Evolutionary conservation across 30 jellyfish, hydroid and myxozoan genomes (phyloP), one percentile per base, ranked within the genome.

Genomic region (Chrysaora quinquecirrha): DNA sequence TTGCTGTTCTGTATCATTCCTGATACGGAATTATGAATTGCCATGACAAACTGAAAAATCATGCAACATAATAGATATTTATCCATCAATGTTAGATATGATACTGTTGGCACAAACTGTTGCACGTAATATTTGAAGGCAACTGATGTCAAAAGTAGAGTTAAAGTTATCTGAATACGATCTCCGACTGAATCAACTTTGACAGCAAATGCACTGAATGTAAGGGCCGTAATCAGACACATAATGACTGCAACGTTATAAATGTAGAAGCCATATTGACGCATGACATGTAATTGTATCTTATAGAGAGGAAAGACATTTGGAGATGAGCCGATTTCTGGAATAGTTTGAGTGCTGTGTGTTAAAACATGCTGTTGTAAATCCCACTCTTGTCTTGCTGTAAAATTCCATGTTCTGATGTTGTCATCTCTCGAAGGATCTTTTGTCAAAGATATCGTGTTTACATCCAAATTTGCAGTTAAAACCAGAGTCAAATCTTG

Each of bases 31-130:
- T 80, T 80, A 61, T 83, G 93, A 3, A 83, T 48, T 14, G 86
- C 86, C 87, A 71, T 83, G 74, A 46, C 32, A 54, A 83, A 83
- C 32, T 83, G 93, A 66, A 83, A 83, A 0, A 70, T 38, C 93
- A 83, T 83, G 68, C 93, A 73, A 22, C 60, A 65, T 1, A 83
- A 48, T 1, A 83, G 43, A 30, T 83, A 73, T 27, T 71, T 73
- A 49, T 83, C 93, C 87, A 83, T 33, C 18, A 71, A 61, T 0
- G 86, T 83, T 28, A 83, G 48, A 73, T 83, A 83, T 25, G 93
- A 83, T 34, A 83, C 93, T 0, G 86, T 83, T 56, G 93, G 93
- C 73, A 83, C 93, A 63, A 70, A 83, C 71, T 83, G 93, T 28
- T 83, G 86, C 32, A 70, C 86, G 31, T 70, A 70, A 58, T 70